Base-by-base conservation (phyloP, 2,797 vertebrate genomes). In the Semaprochilodus insignis region DNA sequence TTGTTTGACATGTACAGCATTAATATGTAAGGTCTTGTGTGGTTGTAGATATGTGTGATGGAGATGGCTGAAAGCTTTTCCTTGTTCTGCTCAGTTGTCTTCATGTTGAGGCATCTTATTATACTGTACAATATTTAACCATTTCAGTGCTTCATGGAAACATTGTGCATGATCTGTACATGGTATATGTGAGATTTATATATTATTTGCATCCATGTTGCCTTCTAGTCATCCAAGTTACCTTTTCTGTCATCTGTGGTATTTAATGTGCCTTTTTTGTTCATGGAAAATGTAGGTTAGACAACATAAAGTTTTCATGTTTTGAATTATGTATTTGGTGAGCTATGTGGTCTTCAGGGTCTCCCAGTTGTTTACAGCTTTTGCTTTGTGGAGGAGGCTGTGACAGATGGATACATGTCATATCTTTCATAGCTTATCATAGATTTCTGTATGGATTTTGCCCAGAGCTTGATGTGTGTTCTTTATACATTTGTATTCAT, bases 61-160 rank as follows among this genome's bases (percentile, higher is more conserved):
- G 72, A 81, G 65, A 21, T 66, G 34, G 23, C 54, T 51, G 17
- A 23, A 78, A 81, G 74, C 67, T 67, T 78, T 81, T 77, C 7
- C 60, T 67, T 73, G 83, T 74, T 73, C 52, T 34, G 62, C 36
- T 62, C 27, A 44, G 19, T 52, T 10, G 36, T 67, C 52, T 36
- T 23, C 31, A 51, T 60, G 66, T 0, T 11, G n/a, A 60, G n/a
- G 6, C 7, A n/a, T 80, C 17, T 23, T 71, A 34, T 51, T 71
- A 51, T 51, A 36, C 31, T 31, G 31, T 31, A 31, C 8, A 81
- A 59, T 81, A 51, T 59, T 81, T 15, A 73, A 34, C 19, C 71
- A 16, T 16, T 21, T 54, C 27, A 57, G 74, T 71, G 73, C 21
- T 80, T 80, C 0, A 21, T 66, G 14, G 63, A 13, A 6, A 34